phyloP scores from a whole-genome alignment of 2,888 invertebrate genomes.

The Tethea ocularis region DNA sequence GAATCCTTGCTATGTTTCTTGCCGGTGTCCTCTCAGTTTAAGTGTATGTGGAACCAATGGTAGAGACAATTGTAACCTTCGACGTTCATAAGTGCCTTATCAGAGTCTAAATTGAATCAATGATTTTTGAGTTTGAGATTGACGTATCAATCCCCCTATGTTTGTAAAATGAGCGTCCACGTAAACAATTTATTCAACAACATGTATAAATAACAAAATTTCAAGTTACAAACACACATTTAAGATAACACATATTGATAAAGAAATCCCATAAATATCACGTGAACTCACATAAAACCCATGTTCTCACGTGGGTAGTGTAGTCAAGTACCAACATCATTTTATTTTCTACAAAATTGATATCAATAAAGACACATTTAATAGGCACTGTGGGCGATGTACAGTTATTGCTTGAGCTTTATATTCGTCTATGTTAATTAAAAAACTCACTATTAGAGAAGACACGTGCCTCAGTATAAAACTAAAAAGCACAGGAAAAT shows the following conservation, averaged over 20 bases:
- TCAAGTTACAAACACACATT: neutral
- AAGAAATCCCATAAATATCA: neutral
- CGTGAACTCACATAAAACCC: neutral
- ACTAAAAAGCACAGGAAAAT: too few relatives aligned
- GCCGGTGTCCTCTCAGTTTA: too few relatives aligned
- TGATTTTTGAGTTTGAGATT: too few relatives aligned
- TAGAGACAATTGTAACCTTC: too few relatives aligned
- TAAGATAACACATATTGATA: neutral
- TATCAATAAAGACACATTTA: conserved; percentile 37
- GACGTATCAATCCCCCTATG: too few relatives aligned
- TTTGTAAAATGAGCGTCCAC: neutral
- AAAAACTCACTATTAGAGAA: too few relatives aligned
- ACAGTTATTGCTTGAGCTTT: conserved; percentile 30
- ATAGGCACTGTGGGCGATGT: conserved; percentile 34
- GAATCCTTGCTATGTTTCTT: too few relatives aligned
- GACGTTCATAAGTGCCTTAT: too few relatives aligned
- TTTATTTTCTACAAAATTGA: conserved; percentile 26
- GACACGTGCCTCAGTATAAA: too few relatives aligned
- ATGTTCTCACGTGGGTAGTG: conserved; percentile 27
- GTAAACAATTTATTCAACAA: neutral
- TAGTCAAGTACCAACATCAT: conserved; percentile 30
- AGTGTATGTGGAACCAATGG: too few relatives aligned
- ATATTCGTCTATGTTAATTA: neutral
- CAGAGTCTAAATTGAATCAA: too few relatives aligned
- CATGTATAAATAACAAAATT: conserved; percentile 1